These are phyloP conservation scores for Hydra vulgaris DNA, from an alignment of 30 jellyfish, hydroid and myxozoan species.

Conservation along the genomic window DNA sequence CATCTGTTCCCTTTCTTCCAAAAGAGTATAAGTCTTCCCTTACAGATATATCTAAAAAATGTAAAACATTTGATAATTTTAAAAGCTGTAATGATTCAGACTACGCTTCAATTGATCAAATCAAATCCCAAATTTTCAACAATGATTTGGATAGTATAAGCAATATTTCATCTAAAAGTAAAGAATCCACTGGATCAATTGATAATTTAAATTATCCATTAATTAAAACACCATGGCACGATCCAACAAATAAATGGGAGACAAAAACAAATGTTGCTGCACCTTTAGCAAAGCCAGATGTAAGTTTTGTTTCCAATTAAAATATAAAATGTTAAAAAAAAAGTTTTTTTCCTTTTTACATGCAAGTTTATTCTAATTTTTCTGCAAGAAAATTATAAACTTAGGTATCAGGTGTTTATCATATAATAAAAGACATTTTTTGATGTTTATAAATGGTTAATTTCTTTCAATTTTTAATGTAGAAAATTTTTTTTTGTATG, in stretches of 20 bases:
- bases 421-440: too few relatives aligned
- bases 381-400: too few relatives aligned
- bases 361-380: too few relatives aligned
- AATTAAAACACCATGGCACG: constrained; percentile 22
- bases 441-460: not conserved
- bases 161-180: constrained; percentile 67
- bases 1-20: constrained; percentile 78
- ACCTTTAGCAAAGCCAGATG: constrained; percentile 84
- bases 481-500: not conserved
- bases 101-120: constrained; percentile 36
- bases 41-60: constrained; percentile 28
- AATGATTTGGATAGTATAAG: constrained; percentile 84
- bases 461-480: not conserved
- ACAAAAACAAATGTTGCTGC: constrained; percentile 40
- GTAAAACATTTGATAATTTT: constrained; percentile 22
- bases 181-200: constrained; percentile 78
- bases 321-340: too few relatives aligned
- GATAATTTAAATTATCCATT: constrained; percentile 36
- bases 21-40: constrained; percentile 36
- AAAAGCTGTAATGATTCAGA: constrained; percentile 43
- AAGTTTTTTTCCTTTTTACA: not conserved
- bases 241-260: constrained; percentile 39
- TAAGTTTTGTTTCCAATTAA: not conserved
- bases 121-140: constrained; percentile 24
- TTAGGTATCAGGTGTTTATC: too few relatives aligned